Percentiles rank a stretch among this genome's conserved stretches.
These are phyloP conservation scores for Lumbricus terrestris DNA, from an alignment of 2,888 invertebrate genomes.

Conservation along the genomic window DNA sequence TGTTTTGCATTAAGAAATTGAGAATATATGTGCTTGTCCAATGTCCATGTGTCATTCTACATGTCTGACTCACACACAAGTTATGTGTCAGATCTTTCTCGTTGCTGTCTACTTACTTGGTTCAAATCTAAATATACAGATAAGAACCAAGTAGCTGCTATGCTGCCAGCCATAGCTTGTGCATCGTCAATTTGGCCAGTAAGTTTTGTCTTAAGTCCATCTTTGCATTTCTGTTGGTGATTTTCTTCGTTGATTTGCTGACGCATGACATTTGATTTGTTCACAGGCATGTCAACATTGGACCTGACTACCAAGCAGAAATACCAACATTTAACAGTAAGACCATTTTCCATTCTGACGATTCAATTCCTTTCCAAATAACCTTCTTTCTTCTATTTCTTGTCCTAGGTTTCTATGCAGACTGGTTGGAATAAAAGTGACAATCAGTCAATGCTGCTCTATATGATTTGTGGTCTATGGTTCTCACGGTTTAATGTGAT, in stretches of 20 bases:
- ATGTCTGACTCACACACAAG: too few relatives aligned
- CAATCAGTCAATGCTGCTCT: too few relatives aligned
- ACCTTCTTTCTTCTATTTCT: background rate
- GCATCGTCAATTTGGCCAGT: background rate
- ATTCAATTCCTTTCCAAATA: background rate
- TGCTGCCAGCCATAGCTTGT: background rate
- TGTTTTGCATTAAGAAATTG: too few relatives aligned
- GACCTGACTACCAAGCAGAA: conserved; percentile 16
- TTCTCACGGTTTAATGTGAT: too few relatives aligned
- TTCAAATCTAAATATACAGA: background rate
- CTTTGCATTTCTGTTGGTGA: background rate
- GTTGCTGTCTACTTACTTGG: background rate
- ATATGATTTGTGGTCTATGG: too few relatives aligned
- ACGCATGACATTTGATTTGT: background rate
- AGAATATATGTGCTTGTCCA: too few relatives aligned
- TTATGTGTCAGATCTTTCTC: background rate
- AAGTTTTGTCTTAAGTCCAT: background rate
- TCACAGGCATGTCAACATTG: conserved; percentile 15
- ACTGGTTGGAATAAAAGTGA: too few relatives aligned
- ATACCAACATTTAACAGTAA: conserved; percentile 17
- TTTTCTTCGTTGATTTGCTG: background rate
- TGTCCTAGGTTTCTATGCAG: background rate
- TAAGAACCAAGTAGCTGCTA: background rate
- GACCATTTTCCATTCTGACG: background rate
- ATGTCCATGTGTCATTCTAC: too few relatives aligned